Percentiles rank a stretch among this genome's conserved stretches.
These are phyloP conservation scores for Vesta saturnalis DNA, from an alignment of 2,888 invertebrate species.

Conservation along the genomic window DNA sequence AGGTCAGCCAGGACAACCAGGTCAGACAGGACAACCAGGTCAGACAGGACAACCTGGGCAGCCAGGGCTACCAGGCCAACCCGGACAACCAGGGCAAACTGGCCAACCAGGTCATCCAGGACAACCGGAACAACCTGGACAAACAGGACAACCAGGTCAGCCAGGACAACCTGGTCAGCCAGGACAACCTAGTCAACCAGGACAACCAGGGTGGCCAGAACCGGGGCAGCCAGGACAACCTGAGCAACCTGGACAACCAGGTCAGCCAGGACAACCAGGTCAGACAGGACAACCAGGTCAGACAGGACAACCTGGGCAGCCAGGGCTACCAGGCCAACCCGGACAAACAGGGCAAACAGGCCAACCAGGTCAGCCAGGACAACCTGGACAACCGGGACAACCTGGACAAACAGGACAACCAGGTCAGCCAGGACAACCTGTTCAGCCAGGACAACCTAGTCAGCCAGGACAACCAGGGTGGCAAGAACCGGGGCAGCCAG, in stretches of 20 bases:
- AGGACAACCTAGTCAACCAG: conserved; percentile 8
- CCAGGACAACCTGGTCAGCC: too few species aligned
- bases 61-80: too few species aligned
- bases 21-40: too few species aligned
- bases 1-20: too few species aligned
- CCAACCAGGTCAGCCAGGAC: conserved; percentile 18
- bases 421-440: conserved; percentile 15
- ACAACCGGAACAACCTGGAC: too few species aligned
- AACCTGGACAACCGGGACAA: conserved; percentile 10
- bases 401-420: conserved; percentile 11
- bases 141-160: too few species aligned
- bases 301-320: conserved; percentile 10
- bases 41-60: too few species aligned
- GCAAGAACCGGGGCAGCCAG: conserved; percentile 2
- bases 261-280: conserved; percentile 13
- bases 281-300: conserved; percentile 16
- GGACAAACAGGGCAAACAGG: conserved; percentile 8
- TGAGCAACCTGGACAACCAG: conserved; percentile 12
- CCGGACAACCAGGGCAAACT: too few species aligned
- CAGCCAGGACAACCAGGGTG: conserved; percentile 5
- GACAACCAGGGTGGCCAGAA: conserved; percentile 9
- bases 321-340: conserved; percentile 19
- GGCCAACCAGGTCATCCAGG: too few species aligned
- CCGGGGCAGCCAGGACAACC: conserved; percentile 9
- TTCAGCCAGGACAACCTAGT: conserved; percentile 19